Conservation (phyloP, 1,140 invertebrate species). For the Hetaerina americana region DNA sequence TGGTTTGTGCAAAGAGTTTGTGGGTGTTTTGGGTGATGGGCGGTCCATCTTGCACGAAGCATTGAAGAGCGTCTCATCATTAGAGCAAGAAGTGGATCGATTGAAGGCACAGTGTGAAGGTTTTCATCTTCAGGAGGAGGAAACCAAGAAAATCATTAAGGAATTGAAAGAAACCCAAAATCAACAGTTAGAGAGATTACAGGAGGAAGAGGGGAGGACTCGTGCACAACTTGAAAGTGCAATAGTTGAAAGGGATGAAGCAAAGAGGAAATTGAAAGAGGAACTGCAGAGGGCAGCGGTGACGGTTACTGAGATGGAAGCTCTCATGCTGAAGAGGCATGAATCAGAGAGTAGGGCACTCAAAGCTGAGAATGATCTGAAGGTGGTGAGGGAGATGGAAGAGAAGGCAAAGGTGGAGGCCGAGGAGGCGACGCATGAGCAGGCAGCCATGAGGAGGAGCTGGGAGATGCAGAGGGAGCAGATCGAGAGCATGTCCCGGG, state of each 20-base stretch:
- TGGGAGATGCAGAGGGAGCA: background rate
- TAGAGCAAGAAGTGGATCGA: slow-evolving; percentile 16
- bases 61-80: slow-evolving; percentile 18
- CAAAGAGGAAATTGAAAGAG: background rate
- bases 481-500: background rate
- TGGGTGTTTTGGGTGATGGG: slow-evolving; percentile 22
- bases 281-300: background rate
- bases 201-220: slow-evolving; percentile 19
- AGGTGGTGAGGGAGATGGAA: background rate
- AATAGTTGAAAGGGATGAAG: slow-evolving; percentile 16
- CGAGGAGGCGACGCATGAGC: slow-evolving; percentile 25
- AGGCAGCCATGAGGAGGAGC: background rate
- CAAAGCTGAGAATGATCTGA: background rate
- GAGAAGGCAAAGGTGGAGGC: slow-evolving; percentile 30
- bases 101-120: slow-evolving; percentile 20
- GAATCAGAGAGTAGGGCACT: background rate
- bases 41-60: slow-evolving; percentile 16
- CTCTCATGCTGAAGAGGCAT: background rate
- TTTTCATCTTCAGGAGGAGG: slow-evolving; percentile 17
- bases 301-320: background rate
- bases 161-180: slow-evolving; percentile 28
- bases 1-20: slow-evolving; percentile 20
- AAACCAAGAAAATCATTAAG: slow-evolving; percentile 17
- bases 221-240: slow-evolving; percentile 29
- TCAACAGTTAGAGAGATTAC: slow-evolving; percentile 27